phyloP scores from a whole-genome alignment of 2,888 invertebrate species.

The Lamellibrachia columna region DNA sequence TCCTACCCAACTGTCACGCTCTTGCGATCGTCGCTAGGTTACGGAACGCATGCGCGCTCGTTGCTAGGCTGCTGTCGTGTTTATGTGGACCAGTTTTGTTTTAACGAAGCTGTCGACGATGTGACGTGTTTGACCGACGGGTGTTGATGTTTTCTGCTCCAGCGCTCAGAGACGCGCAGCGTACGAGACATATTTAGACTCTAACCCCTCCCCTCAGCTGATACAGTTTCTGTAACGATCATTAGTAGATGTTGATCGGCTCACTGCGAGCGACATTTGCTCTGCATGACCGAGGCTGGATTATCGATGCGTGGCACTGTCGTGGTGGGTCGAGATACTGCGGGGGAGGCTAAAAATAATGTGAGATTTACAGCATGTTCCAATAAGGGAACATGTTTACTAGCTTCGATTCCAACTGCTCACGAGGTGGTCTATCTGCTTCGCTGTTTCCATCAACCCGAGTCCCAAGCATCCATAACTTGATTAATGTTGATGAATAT shows the following conservation, averaged over 20 bases:
- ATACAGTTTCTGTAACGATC: neutral
- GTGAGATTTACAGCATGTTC: neutral
- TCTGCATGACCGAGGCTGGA: neutral
- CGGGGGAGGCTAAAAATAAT: neutral
- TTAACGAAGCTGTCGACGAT: neutral
- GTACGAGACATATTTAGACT: neutral
- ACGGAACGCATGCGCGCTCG: neutral
- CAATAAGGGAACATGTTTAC: neutral
- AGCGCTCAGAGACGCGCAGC: neutral
- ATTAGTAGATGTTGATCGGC: neutral
- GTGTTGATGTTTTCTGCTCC: conserved; percentile 6
- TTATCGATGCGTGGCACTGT: neutral
- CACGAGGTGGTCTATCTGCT: neutral
- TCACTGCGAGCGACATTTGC: neutral
- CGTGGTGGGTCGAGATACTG: neutral
- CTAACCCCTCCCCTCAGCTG: neutral
- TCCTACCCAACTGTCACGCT: neutral
- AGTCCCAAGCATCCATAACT: neutral
- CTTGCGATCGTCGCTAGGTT: neutral
- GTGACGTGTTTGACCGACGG: neutral
- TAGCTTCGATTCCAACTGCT: neutral
- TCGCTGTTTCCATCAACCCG: neutral
- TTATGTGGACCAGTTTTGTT: neutral
- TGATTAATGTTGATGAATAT: neutral
- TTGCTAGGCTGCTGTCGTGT: neutral